Base-by-base conservation (phyloP, 2,113 vertebrate genomes). In the Lagopus muta region DNA sequence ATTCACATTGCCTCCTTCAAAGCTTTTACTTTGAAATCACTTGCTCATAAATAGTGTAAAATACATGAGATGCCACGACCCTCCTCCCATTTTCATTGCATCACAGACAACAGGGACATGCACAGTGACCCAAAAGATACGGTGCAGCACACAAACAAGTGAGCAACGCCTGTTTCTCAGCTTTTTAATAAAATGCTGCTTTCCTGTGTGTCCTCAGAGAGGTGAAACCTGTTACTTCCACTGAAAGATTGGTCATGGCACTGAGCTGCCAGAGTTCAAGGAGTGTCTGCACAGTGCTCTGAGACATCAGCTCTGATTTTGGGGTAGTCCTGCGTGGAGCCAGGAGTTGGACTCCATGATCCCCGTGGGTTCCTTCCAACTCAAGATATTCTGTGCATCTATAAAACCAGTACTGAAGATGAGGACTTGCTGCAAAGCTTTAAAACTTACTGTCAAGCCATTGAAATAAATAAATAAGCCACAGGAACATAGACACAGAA, bases 11-110 rank as follows among this genome's bases (percentile, higher is more conserved):
- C 76, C 78, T 92, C 82, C 91, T 77, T 50, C 73, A 61, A 80
- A 92, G 64, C 42, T 80, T 93, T 80, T 82, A 50, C 67, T 92
- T 89, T 55, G 60, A 66, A 77, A 87, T 82, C 19, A 70, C 71
- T 82, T 86, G 60, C 69, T 89, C 38, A 78, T 55, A 86, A 93
- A 67, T 65, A 27, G 12, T 65, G 38, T 42, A 88, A 90, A 71
- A 20, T 4, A 72, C 60, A 64, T 1, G 7, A 85, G 71, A 62
- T n/a, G 55, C 52, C 74, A 74, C 76, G 55, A 60, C 12, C 13
- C 25, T 80, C 45, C 34, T 80, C 52, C 14, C 20, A 30, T 61
- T 74, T 74, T 85, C 47, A 38, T 25, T 16, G 24, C 24, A 75
- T 60, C 8, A 83, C 67, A 65, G 32, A n/a, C 11, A 27, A 62